Evolutionary conservation across 2,113 vertebrate species (phyloP), one percentile per base, ranked within the genome.

Genomic region (Typhlomys cinereus): DNA sequence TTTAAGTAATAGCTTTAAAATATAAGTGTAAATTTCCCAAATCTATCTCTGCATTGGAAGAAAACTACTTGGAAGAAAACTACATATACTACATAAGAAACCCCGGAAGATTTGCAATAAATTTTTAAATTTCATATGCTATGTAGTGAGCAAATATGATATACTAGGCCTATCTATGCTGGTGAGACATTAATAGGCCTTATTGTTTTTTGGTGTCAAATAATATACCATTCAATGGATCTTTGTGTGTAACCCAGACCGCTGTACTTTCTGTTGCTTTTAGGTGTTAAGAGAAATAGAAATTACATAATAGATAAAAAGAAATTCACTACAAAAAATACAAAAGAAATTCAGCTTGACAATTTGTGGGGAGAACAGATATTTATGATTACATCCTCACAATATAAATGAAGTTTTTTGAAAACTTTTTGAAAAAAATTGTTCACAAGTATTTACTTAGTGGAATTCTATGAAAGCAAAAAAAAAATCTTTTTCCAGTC

Each of bases 1-100:
- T 91, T 84, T 89, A 89, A 87, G 89, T 52, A 81, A 86, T 57
- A 74, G 20, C 3, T 89, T 92, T 86, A 81, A 94, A 95, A 89
- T 46, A 85, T 4, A 29, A 44, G 2, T 39, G 44, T 62, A 78
- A 76, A 6, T 52, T 84, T 44, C 13, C 31, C 20, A 86, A 90
- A 89, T 85, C 67, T 69, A 46, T 27, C 8, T 81, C 36, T 81
- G 11, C 66, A 36, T 46, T 82, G 11, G 69, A 39, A 66, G 50
- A 90, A 96, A 88, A 90, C 7, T 82, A 44, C n/a, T 46, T 82
- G 11, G 69, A 39, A 66, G 50, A 90, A 96, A 88, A 90, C 7
- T 82, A 44, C n/a, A 78, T 71, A 85, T 4, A 81, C 7, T 62
- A 66, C 76, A 52, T 54, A 73, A 95, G 64, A 88, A 84, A 79